Conservation (phyloP, 2,888 invertebrate species). For the Caenorhabditis plicata region DNA sequence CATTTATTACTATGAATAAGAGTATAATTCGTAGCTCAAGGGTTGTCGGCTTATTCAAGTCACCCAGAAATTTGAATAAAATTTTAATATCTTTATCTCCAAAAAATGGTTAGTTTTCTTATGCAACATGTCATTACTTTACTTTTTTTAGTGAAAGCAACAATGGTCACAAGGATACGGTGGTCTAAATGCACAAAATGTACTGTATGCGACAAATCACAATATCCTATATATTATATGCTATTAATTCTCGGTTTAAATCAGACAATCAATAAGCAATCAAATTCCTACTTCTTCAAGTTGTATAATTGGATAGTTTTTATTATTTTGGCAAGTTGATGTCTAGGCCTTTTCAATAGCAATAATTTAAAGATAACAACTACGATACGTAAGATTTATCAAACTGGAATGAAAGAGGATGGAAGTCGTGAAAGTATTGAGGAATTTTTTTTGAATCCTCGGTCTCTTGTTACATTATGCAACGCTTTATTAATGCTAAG, state of each 20-base stretch:
- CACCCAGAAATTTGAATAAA: no score
- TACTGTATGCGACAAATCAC: conserved; percentile 24
- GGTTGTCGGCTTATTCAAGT: no score
- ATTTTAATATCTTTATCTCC: no score
- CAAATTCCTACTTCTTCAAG: no score
- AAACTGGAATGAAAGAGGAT: conserved; percentile 26
- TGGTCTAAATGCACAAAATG: conserved; percentile 32
- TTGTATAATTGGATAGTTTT: conserved; percentile 34
- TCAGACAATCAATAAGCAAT: conserved; percentile 26
- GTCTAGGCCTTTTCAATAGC: neutral
- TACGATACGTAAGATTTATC: conserved; percentile 37
- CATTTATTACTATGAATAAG: no score
- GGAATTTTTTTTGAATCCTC: conserved; percentile 31
- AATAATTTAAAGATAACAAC: conserved; percentile 26
- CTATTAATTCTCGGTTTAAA: conserved; percentile 31
- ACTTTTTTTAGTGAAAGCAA: conserved; percentile 30
- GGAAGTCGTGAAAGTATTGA: conserved; percentile 30
- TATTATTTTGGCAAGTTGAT: conserved; percentile 19
- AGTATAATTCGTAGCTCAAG: no score
- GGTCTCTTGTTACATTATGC: conserved; percentile 37
- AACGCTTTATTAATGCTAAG: conserved; percentile 45
- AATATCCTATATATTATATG: conserved; percentile 31
- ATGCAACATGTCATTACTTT: no score
- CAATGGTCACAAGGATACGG: conserved; percentile 22
- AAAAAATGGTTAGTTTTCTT: no score